Base-by-base conservation (phyloP, 2,888 invertebrate species). In the Serrognathus titanus region DNA sequence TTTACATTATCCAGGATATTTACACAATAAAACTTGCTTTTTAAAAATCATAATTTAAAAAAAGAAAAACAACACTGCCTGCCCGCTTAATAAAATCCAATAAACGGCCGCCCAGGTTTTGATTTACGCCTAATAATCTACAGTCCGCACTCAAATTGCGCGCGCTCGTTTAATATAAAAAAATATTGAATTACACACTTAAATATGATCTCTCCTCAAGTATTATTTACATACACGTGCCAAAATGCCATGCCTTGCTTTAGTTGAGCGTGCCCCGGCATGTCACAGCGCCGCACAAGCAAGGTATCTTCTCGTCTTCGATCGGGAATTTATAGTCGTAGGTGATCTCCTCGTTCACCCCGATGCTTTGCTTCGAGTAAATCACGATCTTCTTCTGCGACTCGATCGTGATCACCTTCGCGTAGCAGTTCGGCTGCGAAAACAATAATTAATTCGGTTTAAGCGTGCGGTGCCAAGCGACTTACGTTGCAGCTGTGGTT, bases 321-420 rank as follows among this genome's bases (percentile, higher is more conserved):
- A 97, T 83, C 2, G 99, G 99, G 83, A 99, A 99, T 81, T 99
- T 99, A 83, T 99, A 99, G 79, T 99, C 99, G 80, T 99, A 99
- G 0, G 97, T 98, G 67, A 99, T 99, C 80, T 99, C 99, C 76
- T 99, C 99, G 78, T 97, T 96, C 10, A 96, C 89, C 59, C 91
- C 92, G 73, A 99, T 99, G 61, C 92, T 92, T 75, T 97, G 93
- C 76, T 97, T 97, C 51, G 97, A 97, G 80, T 99, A 99, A 76
- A 99, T 99, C 63, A 99, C 98, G 74, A 99, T 99, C 79, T 98
- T 97, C 84, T 99, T 99, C 75, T 94, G 92, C 56, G 93, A 92
- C 78, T 98, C 98, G 70, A 98, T 96, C 38, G 97, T 95, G 75
- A 99, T 97, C 54, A 99, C 93, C 81, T 97, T 97, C 59, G 98